Percentiles rank a stretch among this genome's conserved stretches.
Conservation (phyloP, 2,113 vertebrate species). For the Labrus mixtus region DNA sequence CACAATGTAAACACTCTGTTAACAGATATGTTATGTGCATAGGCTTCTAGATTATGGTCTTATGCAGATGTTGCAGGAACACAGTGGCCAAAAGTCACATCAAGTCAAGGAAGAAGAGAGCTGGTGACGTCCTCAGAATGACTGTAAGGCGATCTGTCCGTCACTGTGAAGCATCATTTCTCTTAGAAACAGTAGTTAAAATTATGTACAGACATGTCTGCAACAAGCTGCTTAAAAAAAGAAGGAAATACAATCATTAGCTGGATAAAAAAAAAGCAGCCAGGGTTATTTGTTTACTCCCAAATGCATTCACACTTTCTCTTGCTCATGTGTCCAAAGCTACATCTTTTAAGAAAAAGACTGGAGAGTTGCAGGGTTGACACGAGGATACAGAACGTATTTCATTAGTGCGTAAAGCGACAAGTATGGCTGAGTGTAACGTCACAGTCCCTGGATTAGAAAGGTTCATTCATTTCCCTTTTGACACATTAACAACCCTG, state of each 20-base stretch:
- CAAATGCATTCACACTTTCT: conserved; percentile 42
- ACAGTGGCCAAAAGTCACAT: neutral
- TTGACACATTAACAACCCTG: conserved; percentile 43
- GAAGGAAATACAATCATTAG: conserved; percentile 74
- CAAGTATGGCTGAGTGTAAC: conserved; percentile 24
- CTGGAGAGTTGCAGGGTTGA: conserved; percentile 9
- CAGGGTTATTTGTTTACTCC: conserved; percentile 38
- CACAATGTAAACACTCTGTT: conserved; percentile 50
- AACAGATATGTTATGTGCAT: conserved; percentile 63
- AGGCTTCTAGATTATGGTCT: conserved; percentile 57
- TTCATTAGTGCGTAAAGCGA: conserved; percentile 32
- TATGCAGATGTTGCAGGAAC: conserved; percentile 31
- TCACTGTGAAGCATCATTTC: conserved; percentile 11
- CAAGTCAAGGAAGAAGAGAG: neutral
- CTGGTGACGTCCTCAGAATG: conserved; percentile 27
- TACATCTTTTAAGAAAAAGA: conserved; percentile 37
- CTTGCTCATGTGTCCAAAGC: conserved; percentile 49
- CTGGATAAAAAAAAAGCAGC: conserved; percentile 56
- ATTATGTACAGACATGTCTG: conserved; percentile 44
- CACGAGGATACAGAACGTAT: neutral
- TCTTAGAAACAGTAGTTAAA: conserved; percentile 63
- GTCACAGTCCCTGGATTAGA: conserved; percentile 44
- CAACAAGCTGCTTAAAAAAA: conserved; percentile 59
- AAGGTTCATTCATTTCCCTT: conserved; percentile 58
- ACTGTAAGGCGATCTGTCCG: conserved; percentile 53